phyloP scores from a whole-genome alignment of 2,797 vertebrate genomes.

The Pipistrellus kuhlii region DNA sequence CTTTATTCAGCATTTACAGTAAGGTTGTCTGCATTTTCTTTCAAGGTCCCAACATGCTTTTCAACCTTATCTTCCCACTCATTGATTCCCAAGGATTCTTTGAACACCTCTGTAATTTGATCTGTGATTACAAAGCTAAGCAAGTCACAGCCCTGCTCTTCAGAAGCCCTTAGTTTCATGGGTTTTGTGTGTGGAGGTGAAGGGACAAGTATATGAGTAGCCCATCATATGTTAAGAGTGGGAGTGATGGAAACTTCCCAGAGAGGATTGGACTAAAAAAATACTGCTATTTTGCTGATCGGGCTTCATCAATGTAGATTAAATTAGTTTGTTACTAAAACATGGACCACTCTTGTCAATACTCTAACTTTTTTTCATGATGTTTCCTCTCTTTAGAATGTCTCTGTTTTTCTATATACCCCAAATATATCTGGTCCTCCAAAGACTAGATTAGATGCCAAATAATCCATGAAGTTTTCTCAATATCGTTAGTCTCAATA shows the following conservation, averaged over 20 bases:
- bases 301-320: background rate
- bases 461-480: background rate
- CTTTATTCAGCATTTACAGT: background rate
- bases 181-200: too few relatives aligned
- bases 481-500: background rate
- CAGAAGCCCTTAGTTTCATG: background rate
- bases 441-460: background rate
- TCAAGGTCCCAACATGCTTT: background rate
- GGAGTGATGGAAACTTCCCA: background rate
- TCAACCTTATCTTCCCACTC: background rate
- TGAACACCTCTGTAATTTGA: background rate
- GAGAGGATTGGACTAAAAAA: background rate
- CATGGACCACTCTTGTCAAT: background rate
- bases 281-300: background rate
- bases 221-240: background rate
- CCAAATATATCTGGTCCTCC: background rate
- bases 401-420: background rate
- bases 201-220: background rate
- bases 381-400: background rate
- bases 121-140: background rate
- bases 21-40: background rate
- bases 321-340: background rate
- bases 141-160: background rate
- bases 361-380: background rate
- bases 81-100: background rate